Percentiles rank a stretch among this genome's conserved stretches.
phyloP scores from a whole-genome alignment of 1,140 invertebrate species.

The Neodiprion lecontei region DNA sequence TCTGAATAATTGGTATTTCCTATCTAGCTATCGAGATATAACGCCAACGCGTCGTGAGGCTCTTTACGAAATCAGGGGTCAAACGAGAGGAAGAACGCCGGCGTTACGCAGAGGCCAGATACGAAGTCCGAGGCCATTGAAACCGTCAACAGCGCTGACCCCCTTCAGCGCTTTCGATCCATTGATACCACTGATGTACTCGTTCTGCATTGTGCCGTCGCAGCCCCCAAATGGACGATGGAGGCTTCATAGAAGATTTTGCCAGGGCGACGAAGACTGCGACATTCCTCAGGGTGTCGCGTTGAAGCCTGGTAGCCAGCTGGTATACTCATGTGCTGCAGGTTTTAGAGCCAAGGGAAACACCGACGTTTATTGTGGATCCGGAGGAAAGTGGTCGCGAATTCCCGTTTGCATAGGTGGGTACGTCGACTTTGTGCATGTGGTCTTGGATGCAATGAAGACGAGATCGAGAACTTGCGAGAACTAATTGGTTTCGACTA shows the following conservation, averaged over 20 bases:
- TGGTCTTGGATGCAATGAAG: not conserved
- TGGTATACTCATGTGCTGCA: constrained; percentile 47
- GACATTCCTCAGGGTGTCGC: constrained; percentile 16
- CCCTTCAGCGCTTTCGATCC: not conserved
- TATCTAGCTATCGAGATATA: too few relatives aligned
- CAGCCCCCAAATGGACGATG: constrained; percentile 48
- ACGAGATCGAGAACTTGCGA: not conserved
- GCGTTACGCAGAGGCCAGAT: not conserved
- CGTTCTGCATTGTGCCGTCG: constrained; percentile 38
- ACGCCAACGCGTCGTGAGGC: too few relatives aligned
- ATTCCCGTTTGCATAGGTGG: constrained; percentile 47
- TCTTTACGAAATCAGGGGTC: too few relatives aligned
- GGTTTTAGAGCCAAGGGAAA: constrained; percentile 41
- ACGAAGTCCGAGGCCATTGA: not conserved
- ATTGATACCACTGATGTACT: not conserved
- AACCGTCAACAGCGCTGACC: not conserved
- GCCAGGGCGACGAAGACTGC: constrained; percentile 34
- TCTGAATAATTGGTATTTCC: too few relatives aligned
- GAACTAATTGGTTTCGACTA: not conserved
- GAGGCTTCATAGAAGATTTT: constrained; percentile 42
- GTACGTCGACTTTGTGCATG: constrained; percentile 8
- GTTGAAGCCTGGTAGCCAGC: constrained; percentile 39
- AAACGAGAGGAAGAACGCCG: not conserved
- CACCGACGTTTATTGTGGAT: constrained; percentile 41
- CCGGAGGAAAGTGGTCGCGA: constrained; percentile 44